Evolutionary conservation across 2,113 vertebrate genomes (phyloP), one percentile per base, ranked within the genome.

Genomic region (Dascyllus trimaculatus): DNA sequence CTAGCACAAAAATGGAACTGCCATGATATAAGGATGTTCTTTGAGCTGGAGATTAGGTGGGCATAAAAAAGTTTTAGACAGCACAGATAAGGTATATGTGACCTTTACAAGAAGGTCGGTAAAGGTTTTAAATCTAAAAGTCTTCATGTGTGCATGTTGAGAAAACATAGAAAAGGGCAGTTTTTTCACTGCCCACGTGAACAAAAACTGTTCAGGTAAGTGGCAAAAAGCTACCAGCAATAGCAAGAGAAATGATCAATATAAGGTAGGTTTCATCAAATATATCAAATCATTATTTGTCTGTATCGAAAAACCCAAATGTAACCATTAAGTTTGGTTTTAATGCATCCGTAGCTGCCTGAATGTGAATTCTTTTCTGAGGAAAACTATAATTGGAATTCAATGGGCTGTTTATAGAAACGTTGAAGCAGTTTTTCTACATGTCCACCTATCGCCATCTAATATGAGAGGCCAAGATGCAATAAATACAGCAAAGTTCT

Each of bases 1-100:
- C 45, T 29, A 45, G 24, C 63, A 51, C 54, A 69, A 70, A 70
- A 63, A 79, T 72, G 57, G 18, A 70, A 49, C 57, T 35, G 45
- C 54, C 61, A 60, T 76, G 57, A 79, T 82, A 77, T 54, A 62
- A 71, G 69, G 66, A 61, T 85, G 73, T 63, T 82, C 78, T 71
- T 80, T 78, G 60, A 32, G 53, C 21, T 63, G 59, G 51, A 62
- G 62, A 76, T 84, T 75, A 79, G 46, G 38, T 45, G 10, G 32
- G 53, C 21, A 6, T 24, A 71, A 58, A 45, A 4, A 8, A 63
- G 63, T 52, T 51, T 38, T 60, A 24, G 54, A 54, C 32, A 61
- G 46, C 67, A 49, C 58, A 68, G 83, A 87, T 78, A 89, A 70
- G 64, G 48, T 46, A 77, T 62, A 11, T 52, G 58, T 75, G 82